A percentile compares a stretch with the other conserved stretches of the same genome.
These are phyloP conservation scores for Rhagoletis pomonella DNA, from an alignment of 1,140 invertebrate genomes.

Conservation along the genomic window DNA sequence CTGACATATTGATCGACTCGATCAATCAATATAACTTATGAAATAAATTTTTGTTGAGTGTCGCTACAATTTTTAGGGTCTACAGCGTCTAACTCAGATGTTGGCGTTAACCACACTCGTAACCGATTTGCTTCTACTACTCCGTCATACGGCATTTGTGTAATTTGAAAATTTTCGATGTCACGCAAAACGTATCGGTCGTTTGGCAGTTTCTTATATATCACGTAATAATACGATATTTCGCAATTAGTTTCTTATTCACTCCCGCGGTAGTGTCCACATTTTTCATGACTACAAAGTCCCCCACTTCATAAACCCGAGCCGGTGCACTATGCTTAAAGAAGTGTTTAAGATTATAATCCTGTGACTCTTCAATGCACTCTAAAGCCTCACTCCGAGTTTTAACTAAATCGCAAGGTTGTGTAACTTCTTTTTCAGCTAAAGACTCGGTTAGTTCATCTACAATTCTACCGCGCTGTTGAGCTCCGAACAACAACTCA, in stretches of 20 bases:
- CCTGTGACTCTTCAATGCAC: slow-evolving; percentile 53
- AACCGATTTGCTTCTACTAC: too few relatives aligned
- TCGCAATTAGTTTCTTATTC: slow-evolving; percentile 54
- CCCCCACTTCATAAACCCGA: slow-evolving; percentile 57
- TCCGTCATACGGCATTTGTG: slow-evolving; percentile 53
- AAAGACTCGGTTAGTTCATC: too few relatives aligned
- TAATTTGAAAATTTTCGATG: slow-evolving; percentile 58
- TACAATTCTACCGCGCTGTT: slow-evolving; percentile 1
- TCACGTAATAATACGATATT: slow-evolving; percentile 61
- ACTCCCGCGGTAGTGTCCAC: slow-evolving; percentile 56
- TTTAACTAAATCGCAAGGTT: slow-evolving; percentile 3
- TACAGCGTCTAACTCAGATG: too few relatives aligned
- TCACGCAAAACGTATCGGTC: slow-evolving; percentile 22
- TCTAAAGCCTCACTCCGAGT: background rate
- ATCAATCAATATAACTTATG: too few relatives aligned
- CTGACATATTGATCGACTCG: too few relatives aligned
- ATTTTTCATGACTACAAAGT: slow-evolving; percentile 42
- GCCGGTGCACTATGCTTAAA: slow-evolving; percentile 55
- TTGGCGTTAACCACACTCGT: slow-evolving; percentile 54
- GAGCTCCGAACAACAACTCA: slow-evolving; percentile 57
- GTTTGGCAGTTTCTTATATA: background rate
- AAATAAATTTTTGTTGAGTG: too few relatives aligned
- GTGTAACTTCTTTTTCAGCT: too few relatives aligned
- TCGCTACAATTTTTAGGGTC: too few relatives aligned
- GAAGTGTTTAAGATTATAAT: slow-evolving; percentile 50